These are phyloP conservation scores for Strigamia transsilvanica DNA, from an alignment of 2,888 invertebrate genomes.

Conservation along the genomic window DNA sequence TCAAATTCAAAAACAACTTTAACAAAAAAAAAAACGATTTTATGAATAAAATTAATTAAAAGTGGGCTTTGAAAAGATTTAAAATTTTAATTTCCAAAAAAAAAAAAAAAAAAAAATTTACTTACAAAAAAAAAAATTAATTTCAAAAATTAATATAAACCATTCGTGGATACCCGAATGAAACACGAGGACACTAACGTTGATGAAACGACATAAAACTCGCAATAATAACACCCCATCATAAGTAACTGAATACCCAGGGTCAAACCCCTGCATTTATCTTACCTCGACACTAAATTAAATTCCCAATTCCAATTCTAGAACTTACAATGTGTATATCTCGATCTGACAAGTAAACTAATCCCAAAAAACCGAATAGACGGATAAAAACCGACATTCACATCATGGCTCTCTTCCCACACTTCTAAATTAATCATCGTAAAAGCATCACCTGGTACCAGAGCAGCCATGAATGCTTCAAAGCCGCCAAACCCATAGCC, in stretches of 20 bases:
- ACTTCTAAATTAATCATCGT: slow-evolving; percentile 44
- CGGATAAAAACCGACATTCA: neutral
- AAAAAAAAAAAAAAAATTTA: neutral
- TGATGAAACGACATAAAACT: neutral
- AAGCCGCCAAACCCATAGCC: slow-evolving; percentile 34
- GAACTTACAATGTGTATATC: neutral
- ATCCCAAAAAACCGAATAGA: neutral
- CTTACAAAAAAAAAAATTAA: neutral
- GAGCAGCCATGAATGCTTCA: slow-evolving; percentile 10
- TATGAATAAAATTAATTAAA: slow-evolving; percentile 48
- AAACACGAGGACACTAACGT: neutral
- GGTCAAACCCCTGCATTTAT: neutral
- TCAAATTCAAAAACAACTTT: neutral
- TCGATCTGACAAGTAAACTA: neutral
- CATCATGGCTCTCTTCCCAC: slow-evolving; percentile 3
- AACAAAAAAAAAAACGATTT: neutral
- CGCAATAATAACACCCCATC: neutral
- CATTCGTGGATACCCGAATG: neutral
- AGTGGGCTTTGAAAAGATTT: neutral
- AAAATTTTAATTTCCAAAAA: neutral
- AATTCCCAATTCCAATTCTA: neutral
- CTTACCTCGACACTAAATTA: neutral
- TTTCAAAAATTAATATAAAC: neutral
- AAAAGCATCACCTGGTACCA: slow-evolving; percentile 27
- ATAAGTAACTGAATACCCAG: neutral